Evolutionary conservation across 1,140 invertebrate species (phyloP), one percentile per base, ranked within the genome.

Genomic region (Eubasilissa regina): DNA sequence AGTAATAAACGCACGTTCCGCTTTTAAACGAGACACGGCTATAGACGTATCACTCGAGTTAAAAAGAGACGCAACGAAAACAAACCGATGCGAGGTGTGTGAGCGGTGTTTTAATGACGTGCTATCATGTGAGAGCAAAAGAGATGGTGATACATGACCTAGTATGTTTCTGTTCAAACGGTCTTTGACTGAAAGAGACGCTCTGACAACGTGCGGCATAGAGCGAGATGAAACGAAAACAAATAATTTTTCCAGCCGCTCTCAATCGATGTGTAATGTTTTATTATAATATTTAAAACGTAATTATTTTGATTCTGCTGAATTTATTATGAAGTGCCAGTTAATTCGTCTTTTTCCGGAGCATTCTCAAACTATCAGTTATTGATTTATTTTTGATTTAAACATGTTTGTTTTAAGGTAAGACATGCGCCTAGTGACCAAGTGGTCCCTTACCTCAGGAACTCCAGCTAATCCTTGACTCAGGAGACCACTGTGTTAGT

Each of bases 171-270:
- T 15, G 15, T 74, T 56, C 53, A 44, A 74, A 74, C 70, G 48
- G 70, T 10, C 13, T 25, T 44, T 56, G 68, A 56, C 66, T 25
- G 64, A 78, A 17, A 78, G 77, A 56, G 77, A 78, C 64, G 3
- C 6, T 13, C 19, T n/a, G 35, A 25, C 11, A 55, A 25, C 76
- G 11, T 74, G 35, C 84, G 84, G 77, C 75, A 84, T 80, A 86
- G 87, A 89, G 85, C 78, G 86, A 87, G 88, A 89, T 85, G 85
- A 84, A 85, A 87, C 84, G 85, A 88, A 88, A 89, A 89, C 87
- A 89, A 88, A 51, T 70, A 15, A 17, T 35, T 62, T 70, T 51
- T 21, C 44, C 66, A 70, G 47, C 11, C 9, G 1, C 35, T 48
- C 66, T 70, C 66, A 70, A 70, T 44, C 12, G 15, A 0, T 56